Evolutionary conservation across 2,113 vertebrate genomes (phyloP), one percentile per base, ranked within the genome.

Genomic region (Acanthochromis polyacanthus): DNA sequence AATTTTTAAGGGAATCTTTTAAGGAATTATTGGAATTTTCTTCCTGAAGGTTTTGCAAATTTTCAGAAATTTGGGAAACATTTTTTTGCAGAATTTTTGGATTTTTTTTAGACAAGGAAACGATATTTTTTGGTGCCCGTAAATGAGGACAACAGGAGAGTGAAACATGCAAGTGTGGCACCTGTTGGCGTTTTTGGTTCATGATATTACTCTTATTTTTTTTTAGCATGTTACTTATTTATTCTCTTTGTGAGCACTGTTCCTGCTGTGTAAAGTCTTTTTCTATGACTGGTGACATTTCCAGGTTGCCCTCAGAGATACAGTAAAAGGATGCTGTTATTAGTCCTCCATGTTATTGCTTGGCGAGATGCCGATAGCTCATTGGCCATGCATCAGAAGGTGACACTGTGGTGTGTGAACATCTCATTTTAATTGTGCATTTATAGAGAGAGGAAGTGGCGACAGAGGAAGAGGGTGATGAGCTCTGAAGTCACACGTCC

Each of bases 391-490:
- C 59, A 23, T 74, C 5, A 0, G 72, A 68, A 69, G 79, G 82
- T 46, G 81, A 87, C 73, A 20, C 75, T 10, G 17, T 6, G 22
- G 45, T 79, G 87, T 79, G 90, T 90, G 87, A 92, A 78, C 80
- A 52, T 88, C 89, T 92, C 88, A 92, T 93, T 93, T 93, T 88
- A 91, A 93, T 93, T 93, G 91, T 93, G 90, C 89, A 93, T 93
- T 92, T 91, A 81, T 82, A 91, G 90, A 83, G 86, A 81, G 78
- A 84, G 91, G 90, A 92, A 91, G 86, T 87, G 88, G 16, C 52
- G 57, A 5, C 46, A 7, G 78, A 84, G 91, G 86, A 88, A 87
- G 82, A 90, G 53, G 80, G 80, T 83, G 90, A 90, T 51, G 86
- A 86, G 86, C 72, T 83, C 89, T 61, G 55, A 76, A 68, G 84